Conservation (phyloP, 2,113 vertebrate genomes). For the Pimephales promelas region DNA sequence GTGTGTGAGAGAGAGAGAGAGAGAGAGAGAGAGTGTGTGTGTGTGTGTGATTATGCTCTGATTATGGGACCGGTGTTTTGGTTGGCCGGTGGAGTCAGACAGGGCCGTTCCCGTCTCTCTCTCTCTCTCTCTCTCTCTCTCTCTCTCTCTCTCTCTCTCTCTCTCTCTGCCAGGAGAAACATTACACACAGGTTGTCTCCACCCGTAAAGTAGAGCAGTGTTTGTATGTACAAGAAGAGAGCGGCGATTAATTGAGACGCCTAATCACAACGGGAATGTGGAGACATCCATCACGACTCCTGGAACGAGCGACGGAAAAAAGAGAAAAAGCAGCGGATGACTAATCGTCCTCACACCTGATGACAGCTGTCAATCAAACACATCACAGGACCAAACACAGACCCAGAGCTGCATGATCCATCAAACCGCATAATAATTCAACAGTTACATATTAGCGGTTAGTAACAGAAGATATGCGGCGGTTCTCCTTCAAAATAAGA, state of each 20-base stretch:
- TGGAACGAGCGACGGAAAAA: constrained; percentile 33
- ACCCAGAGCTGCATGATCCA: not conserved
- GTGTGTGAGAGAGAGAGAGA: too few relatives aligned
- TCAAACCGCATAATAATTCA: too few relatives aligned
- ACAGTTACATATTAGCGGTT: too few relatives aligned
- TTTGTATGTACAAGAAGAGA: constrained; percentile 61
- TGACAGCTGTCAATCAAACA: constrained; percentile 12
- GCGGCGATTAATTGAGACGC: constrained; percentile 58
- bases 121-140: not conserved
- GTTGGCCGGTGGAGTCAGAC: constrained; percentile 66
- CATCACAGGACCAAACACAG: not conserved
- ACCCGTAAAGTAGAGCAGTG: constrained; percentile 54
- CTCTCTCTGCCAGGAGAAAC: constrained; percentile 80
- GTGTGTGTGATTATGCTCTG: not conserved
- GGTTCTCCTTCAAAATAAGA: too few relatives aligned
- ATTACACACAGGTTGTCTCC: constrained; percentile 66
- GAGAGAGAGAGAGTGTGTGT: too few relatives aligned
- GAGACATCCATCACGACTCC: constrained; percentile 57
- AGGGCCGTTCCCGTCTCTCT: not conserved
- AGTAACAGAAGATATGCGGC: too few relatives aligned
- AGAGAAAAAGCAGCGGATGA: not conserved
- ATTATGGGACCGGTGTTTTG: constrained; percentile 56
- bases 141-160: constrained; percentile 20
- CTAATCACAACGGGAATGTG: constrained; percentile 60
- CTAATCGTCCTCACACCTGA: not conserved